phyloP scores from a whole-genome alignment of 2,797 vertebrate genomes.

The Sebastes glaucus region DNA sequence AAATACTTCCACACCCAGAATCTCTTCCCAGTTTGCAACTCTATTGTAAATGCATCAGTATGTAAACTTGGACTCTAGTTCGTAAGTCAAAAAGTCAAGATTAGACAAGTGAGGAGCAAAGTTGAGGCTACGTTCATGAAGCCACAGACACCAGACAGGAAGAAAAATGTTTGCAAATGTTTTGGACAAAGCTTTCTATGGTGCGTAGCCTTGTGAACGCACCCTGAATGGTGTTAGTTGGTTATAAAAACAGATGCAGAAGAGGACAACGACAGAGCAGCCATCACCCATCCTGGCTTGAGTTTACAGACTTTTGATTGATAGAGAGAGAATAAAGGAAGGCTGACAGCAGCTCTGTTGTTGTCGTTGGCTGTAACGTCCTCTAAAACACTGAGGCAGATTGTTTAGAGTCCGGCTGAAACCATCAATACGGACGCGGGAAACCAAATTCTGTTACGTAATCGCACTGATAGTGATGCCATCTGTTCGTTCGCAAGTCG shows the following conservation, averaged over 20 bases:
- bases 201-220: constrained; percentile 62
- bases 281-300: constrained; percentile 35
- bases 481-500: constrained; percentile 63
- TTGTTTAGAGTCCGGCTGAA: constrained; percentile 50
- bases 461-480: constrained; percentile 62
- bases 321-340: constrained; percentile 29
- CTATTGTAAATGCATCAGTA: constrained; percentile 26
- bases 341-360: constrained; percentile 55
- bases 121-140: constrained; percentile 63
- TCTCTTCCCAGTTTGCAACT: constrained; percentile 49
- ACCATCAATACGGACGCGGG: constrained; percentile 55
- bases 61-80: constrained; percentile 14
- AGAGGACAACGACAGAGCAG: constrained; percentile 65
- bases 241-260: constrained; percentile 58
- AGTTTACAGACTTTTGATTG: constrained; percentile 29
- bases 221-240: constrained; percentile 53
- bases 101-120: constrained; percentile 43
- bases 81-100: constrained; percentile 34
- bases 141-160: constrained; percentile 53
- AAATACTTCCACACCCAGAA: not conserved
- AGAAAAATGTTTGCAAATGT: not conserved
- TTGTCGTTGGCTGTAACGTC: constrained; percentile 50
- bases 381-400: constrained; percentile 59
- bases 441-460: constrained; percentile 65
- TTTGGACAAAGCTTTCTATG: constrained; percentile 12